These are phyloP conservation scores for Eubasilissa splendida DNA, from an alignment of 2,888 invertebrate species.

Conservation along the genomic window DNA sequence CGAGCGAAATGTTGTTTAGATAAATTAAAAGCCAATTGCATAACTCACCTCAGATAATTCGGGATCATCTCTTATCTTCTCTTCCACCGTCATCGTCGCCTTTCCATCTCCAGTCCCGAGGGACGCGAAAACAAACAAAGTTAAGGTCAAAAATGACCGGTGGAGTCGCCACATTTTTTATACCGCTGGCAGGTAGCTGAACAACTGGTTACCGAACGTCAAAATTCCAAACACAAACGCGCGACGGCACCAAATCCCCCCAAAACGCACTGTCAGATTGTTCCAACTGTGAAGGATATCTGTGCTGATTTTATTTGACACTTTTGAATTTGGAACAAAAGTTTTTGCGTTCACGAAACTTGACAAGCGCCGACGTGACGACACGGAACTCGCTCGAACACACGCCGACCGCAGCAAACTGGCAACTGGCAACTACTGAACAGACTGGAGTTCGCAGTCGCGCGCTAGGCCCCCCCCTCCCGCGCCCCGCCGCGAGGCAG, in stretches of 20 bases:
- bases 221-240: conserved; percentile 42
- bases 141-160: conserved; percentile 41
- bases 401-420: conserved; percentile 34
- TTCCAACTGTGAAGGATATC: neutral
- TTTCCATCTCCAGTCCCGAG: conserved; percentile 40
- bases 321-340: conserved; percentile 11
- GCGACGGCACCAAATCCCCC: conserved; percentile 11
- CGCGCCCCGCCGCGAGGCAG: neutral
- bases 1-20: neutral
- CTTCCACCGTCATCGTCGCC: conserved; percentile 48
- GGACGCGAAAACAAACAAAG: conserved; percentile 43
- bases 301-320: neutral
- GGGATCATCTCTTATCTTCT: conserved; percentile 56
- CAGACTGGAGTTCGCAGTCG: neutral
- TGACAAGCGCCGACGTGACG: neutral
- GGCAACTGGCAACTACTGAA: conserved; percentile 25
- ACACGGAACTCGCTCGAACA: conserved; percentile 29
- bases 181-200: conserved; percentile 30
- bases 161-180: conserved; percentile 46
- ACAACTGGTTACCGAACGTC: conserved; percentile 23
- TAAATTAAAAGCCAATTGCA: neutral
- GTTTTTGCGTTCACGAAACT: conserved; percentile 30
- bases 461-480: conserved; percentile 14
- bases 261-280: conserved; percentile 20
- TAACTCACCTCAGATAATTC: conserved; percentile 56